Percentiles rank a stretch among this genome's conserved stretches.
These are phyloP conservation scores for Acronicta alni DNA, from an alignment of 2,888 invertebrate species.

Conservation along the genomic window DNA sequence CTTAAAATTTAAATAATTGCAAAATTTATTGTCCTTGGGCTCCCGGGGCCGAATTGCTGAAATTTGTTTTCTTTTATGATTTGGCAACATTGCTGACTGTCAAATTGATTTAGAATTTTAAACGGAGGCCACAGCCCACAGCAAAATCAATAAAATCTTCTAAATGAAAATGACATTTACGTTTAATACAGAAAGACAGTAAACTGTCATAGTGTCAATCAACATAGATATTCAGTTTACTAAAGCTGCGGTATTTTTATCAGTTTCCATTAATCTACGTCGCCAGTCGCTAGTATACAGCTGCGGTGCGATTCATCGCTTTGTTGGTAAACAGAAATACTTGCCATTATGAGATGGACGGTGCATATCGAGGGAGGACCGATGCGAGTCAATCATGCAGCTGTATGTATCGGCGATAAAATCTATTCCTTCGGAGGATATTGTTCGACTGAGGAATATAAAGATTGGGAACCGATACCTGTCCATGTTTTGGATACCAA, in stretches of 20 bases:
- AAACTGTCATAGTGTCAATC: conserved; percentile 33
- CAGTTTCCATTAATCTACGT: conserved; percentile 1
- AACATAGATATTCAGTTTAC: neutral
- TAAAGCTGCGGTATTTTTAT: neutral
- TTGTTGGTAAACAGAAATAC: conserved; percentile 25
- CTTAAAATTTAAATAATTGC: too few species aligned
- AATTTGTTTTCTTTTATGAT: too few species aligned
- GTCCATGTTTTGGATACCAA: conserved; percentile 95
- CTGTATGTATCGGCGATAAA: conserved; percentile 93
- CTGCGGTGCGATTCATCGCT: conserved; percentile 18
- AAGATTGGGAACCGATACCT: conserved; percentile 94
- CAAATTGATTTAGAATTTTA: too few species aligned
- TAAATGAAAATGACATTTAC: too few species aligned
- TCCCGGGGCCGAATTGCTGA: too few species aligned
- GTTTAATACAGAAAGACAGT: neutral
- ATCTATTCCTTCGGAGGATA: conserved; percentile 98
- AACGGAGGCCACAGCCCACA: too few species aligned
- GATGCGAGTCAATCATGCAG: conserved; percentile 97
- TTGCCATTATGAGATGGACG: conserved; percentile 93
- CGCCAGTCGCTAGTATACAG: conserved; percentile 24
- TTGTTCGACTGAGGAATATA: conserved; percentile 95
- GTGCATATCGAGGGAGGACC: conserved; percentile 97
- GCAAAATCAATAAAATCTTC: too few species aligned
- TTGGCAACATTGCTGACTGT: too few species aligned
- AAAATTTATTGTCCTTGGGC: too few species aligned